These are phyloP conservation scores for Lacerta bilineata DNA, from an alignment of 2,797 vertebrate species.

Conservation along the genomic window DNA sequence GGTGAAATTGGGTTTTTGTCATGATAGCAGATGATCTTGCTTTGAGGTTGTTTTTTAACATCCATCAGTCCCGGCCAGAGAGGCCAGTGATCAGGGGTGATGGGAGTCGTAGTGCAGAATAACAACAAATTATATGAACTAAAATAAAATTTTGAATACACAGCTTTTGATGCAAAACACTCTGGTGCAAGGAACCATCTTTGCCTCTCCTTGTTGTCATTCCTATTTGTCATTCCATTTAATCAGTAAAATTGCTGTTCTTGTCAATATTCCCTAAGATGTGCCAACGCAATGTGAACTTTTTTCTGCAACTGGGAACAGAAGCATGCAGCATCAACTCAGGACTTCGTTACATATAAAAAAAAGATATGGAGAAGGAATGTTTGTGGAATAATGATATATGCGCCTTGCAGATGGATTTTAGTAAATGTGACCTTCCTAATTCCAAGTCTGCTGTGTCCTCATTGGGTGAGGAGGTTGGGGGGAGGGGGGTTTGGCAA, in stretches of 20 bases:
- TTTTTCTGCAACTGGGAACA: neutral
- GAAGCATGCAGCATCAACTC: too few species aligned
- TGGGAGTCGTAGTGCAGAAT: fast-evolving
- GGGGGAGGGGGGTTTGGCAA: neutral
- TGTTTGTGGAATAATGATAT: neutral
- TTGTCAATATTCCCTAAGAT: neutral
- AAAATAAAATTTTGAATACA: too few species aligned
- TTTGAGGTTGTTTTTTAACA: too few species aligned
- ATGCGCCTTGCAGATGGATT: neutral
- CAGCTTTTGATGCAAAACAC: neutral
- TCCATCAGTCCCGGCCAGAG: too few species aligned
- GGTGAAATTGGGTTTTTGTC: neutral
- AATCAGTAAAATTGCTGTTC: too few species aligned
- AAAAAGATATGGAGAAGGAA: too few species aligned
- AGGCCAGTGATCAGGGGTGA: too few species aligned
- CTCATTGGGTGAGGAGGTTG: neutral
- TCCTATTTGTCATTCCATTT: too few species aligned
- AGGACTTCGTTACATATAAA: neutral
- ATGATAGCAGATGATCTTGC: neutral
- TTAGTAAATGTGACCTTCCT: neutral
- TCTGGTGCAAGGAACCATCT: neutral
- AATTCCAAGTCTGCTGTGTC: neutral
- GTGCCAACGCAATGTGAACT: neutral
- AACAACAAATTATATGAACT: too few species aligned
- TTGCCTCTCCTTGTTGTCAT: neutral